Evolutionary conservation across 2,888 invertebrate genomes (phyloP).

Genomic region (Nasonia oneida): DNA sequence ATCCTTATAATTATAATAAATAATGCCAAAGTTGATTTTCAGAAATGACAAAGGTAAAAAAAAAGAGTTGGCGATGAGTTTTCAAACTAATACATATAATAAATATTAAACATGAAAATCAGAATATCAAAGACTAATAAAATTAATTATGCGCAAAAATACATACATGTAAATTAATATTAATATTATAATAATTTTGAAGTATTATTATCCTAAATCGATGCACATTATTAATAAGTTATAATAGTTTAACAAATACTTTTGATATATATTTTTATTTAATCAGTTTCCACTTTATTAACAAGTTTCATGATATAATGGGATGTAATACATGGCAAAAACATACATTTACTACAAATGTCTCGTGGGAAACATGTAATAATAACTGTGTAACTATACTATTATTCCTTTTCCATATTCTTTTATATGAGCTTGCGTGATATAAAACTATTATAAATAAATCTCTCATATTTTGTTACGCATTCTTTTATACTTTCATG

Average conservation of each 20-base stretch:
- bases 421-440: background rate
- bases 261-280: background rate
- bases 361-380: background rate
- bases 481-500: background rate
- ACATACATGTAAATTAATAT: background rate
- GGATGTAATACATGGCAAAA: background rate
- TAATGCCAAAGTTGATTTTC: no score
- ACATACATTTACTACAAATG: background rate
- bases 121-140: background rate
- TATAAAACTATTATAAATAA: background rate
- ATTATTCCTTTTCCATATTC: background rate
- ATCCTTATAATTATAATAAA: no score
- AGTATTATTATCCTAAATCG: no score
- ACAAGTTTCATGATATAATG: background rate
- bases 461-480: background rate
- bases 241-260: no score
- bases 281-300: conserved; percentile 19
- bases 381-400: background rate
- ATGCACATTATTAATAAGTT: no score
- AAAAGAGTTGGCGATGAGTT: no score
- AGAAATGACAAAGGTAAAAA: no score
- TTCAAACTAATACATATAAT: no score
- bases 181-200: background rate
- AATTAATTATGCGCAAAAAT: background rate
- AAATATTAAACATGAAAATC: no score